phyloP scores from a whole-genome alignment of 2,797 vertebrate genomes.

The Mareca strepera region DNA sequence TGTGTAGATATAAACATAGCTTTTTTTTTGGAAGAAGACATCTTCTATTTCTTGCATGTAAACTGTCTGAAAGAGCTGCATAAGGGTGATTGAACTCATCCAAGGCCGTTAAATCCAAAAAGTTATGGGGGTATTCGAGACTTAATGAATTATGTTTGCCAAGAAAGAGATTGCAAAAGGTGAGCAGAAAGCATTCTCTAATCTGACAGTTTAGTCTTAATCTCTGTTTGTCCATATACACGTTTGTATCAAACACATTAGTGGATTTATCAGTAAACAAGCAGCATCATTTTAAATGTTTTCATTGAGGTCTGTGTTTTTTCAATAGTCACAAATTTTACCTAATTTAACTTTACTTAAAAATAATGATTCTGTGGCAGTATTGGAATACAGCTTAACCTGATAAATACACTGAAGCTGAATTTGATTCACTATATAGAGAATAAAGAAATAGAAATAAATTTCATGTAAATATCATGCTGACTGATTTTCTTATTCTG shows the following conservation, averaged over 20 bases:
- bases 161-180: background rate
- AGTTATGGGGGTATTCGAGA: background rate
- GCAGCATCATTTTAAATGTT: background rate
- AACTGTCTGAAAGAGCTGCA: background rate
- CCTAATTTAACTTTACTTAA: background rate
- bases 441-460: background rate
- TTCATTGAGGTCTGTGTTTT: background rate
- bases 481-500: background rate
- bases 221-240: background rate
- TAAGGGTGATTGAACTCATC: background rate
- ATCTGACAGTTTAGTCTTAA: background rate
- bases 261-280: background rate
- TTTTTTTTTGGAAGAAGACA: background rate
- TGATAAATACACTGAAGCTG: background rate
- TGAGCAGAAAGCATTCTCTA: background rate
- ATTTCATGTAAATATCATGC: background rate
- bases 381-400: background rate
- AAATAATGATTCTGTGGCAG: background rate
- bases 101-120: background rate
- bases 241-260: background rate
- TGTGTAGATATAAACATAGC: background rate
- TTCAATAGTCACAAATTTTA: background rate
- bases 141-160: background rate
- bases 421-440: background rate
- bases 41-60: background rate